Conservation (phyloP, 2,888 invertebrate species). For the Saturnia pavonia region DNA sequence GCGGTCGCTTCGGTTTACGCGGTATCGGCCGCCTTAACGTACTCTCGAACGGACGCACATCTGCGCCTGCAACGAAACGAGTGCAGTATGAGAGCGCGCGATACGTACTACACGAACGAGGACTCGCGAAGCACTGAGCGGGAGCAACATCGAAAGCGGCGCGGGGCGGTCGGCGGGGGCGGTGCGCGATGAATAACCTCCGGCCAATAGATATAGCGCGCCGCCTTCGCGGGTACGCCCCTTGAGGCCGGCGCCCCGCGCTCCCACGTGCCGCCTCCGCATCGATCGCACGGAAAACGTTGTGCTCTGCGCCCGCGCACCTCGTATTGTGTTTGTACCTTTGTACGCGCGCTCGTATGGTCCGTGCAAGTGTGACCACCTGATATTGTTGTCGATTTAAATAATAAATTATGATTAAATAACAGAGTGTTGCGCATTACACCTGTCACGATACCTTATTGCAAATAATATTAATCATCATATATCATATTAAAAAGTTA, state of each 20-base stretch:
- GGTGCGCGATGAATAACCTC: slow-evolving; percentile 41
- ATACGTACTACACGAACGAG: slow-evolving; percentile 59
- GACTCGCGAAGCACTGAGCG: slow-evolving; percentile 71
- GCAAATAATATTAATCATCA: background rate
- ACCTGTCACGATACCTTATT: background rate
- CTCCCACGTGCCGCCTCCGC: slow-evolving; percentile 35
- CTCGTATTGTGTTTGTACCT: background rate
- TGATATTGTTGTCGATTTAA: background rate
- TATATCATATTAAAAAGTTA: background rate
- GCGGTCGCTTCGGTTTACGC: slow-evolving; percentile 23
- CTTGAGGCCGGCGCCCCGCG: slow-evolving; percentile 40
- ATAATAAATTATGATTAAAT: background rate
- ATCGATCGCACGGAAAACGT: slow-evolving; percentile 20
- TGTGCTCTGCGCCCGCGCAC: slow-evolving; percentile 16
- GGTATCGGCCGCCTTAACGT: slow-evolving; percentile 18
- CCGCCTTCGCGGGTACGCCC: slow-evolving; percentile 47
- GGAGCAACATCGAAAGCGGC: slow-evolving; percentile 34
- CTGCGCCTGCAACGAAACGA: slow-evolving; percentile 62
- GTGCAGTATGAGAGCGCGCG: slow-evolving; percentile 47
- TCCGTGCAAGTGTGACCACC: background rate
- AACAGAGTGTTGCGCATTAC: background rate
- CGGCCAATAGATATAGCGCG: slow-evolving; percentile 53
- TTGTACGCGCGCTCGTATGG: background rate
- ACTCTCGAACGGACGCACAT: slow-evolving; percentile 17
- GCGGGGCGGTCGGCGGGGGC: slow-evolving; percentile 50